These are phyloP conservation scores for Bradypus variegatus DNA, from an alignment of 2,797 vertebrate genomes.

Conservation along the genomic window DNA sequence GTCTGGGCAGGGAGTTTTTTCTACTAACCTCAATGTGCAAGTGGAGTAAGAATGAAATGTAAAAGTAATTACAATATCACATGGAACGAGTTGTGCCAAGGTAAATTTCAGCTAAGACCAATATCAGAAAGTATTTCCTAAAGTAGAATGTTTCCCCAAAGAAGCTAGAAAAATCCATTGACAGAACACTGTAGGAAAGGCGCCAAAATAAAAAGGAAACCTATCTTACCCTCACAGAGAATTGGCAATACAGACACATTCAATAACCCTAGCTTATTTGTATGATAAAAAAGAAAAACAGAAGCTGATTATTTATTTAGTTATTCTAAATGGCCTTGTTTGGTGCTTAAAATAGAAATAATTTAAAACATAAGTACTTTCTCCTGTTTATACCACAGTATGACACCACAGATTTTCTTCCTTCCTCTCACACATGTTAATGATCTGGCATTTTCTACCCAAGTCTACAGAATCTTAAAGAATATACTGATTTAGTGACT, in stretches of 20 bases:
- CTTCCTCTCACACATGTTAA: neutral
- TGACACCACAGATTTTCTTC: neutral
- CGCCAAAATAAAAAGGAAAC: neutral
- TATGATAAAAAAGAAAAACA: neutral
- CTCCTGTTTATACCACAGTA: neutral
- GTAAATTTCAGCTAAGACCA: neutral
- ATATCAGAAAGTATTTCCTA: neutral
- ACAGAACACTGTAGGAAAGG: neutral
- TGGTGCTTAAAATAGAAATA: constrained; percentile 7
- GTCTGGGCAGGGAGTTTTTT: neutral
- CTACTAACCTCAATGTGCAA: neutral
- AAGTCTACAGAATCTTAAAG: neutral
- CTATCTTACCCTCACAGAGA: neutral
- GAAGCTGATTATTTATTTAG: constrained; percentile 11
- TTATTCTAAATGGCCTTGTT: neutral
- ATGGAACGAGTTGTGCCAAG: neutral
- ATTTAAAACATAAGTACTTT: neutral
- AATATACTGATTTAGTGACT: neutral
- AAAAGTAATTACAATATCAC: neutral
- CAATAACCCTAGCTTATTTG: neutral
- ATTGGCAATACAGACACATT: neutral
- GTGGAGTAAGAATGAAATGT: neutral
- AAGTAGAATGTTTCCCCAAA: neutral
- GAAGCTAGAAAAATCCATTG: neutral
- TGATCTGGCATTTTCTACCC: neutral